Evolutionary conservation across 2,797 vertebrate species (phyloP).

Genomic region (Cheirogaleus major): DNA sequence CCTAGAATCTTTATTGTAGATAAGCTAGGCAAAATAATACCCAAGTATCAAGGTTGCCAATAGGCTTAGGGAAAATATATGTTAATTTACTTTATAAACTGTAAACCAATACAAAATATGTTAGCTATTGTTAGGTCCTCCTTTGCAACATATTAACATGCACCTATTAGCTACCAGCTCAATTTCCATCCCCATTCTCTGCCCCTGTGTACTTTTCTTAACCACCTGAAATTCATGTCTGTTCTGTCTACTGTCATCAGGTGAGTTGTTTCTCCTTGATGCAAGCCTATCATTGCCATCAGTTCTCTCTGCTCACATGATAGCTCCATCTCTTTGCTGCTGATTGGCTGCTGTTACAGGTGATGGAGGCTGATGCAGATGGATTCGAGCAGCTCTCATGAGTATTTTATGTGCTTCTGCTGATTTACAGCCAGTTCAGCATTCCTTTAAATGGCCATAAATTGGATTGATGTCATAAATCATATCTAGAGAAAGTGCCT

Average conservation of each 20-base stretch:
- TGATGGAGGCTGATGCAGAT: constrained; percentile 84
- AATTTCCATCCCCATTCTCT: not conserved
- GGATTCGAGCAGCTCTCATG: constrained; percentile 86
- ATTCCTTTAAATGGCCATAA: constrained; percentile 90
- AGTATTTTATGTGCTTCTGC: constrained; percentile 88
- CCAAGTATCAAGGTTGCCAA: not conserved
- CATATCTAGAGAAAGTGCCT: constrained; percentile 84
- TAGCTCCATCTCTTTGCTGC: constrained; percentile 74
- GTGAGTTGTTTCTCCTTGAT: constrained; percentile 51
- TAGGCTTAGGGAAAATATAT: not conserved
- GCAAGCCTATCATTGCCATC: constrained; percentile 14
- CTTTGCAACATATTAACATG: not conserved
- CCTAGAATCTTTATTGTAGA: not conserved
- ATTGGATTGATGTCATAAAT: constrained; percentile 90
- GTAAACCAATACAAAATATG: not conserved
- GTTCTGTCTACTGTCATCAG: not conserved
- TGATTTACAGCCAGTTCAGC: constrained; percentile 90
- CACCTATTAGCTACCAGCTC: not conserved
- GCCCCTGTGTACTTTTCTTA: not conserved
- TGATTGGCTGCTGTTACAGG: constrained; percentile 82
- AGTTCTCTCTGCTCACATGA: constrained; percentile 34
- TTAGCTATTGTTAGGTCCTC: not conserved
- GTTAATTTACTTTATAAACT: not conserved
- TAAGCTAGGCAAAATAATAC: constrained; percentile 4
- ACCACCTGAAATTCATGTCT: not conserved